A percentile compares a stretch with the other conserved stretches of the same genome.
Evolutionary conservation across 2,797 vertebrate species (phyloP).

Genomic region (Megaceryle alcyon): DNA sequence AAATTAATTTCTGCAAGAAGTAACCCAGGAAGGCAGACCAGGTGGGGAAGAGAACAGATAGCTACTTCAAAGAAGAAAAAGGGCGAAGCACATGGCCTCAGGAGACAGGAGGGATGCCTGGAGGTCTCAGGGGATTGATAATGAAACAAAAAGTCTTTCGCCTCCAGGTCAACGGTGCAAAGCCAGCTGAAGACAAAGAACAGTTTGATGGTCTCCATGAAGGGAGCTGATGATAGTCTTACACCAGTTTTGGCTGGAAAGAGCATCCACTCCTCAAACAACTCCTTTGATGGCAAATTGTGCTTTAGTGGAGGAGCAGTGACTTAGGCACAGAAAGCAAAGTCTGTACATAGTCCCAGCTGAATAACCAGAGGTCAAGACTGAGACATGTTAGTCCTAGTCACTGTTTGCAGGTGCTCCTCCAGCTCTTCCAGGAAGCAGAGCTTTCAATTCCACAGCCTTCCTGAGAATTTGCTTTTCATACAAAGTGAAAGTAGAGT

Average conservation of each 20-base stretch:
- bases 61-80: not conserved
- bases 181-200: not conserved
- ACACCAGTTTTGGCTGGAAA: not conserved
- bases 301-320: not conserved
- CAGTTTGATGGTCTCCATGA: not conserved
- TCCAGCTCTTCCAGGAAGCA: not conserved
- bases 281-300: not conserved
- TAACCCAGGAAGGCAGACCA: not conserved
- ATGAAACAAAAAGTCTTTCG: not conserved
- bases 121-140: not conserved
- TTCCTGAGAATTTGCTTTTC: not conserved
- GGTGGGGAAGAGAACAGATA: not conserved
- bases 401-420: not conserved
- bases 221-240: not conserved
- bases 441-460: not conserved
- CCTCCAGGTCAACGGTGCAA: not conserved
- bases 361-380: not conserved
- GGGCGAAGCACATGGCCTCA: not conserved
- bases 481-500: not conserved
- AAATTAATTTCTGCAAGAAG: slow-evolving; percentile 35
- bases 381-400: not conserved
- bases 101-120: not conserved
- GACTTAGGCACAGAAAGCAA: not conserved
- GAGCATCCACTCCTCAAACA: not conserved
- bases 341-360: not conserved